Evolutionary conservation across 1,140 invertebrate genomes (phyloP).

Genomic region (Subanguina moxae): DNA sequence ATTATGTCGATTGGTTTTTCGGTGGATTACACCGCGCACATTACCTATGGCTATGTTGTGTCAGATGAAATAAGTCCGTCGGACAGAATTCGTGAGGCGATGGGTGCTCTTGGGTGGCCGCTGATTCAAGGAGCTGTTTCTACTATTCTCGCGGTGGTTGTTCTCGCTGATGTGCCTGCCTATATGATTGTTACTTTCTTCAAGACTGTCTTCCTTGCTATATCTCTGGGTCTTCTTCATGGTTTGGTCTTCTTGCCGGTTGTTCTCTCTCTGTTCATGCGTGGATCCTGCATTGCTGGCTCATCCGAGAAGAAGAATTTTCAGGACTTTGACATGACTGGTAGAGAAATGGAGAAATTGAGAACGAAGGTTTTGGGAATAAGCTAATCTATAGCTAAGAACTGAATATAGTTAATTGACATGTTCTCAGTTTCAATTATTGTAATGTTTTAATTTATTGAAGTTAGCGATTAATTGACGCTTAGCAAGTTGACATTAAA

Average conservation of each 20-base stretch:
- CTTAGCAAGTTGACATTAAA: too few relatives aligned
- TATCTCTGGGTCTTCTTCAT: constrained; percentile 80
- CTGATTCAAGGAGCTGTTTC: constrained; percentile 79
- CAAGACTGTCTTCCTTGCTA: constrained; percentile 91
- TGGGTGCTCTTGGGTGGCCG: constrained; percentile 83
- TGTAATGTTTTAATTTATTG: too few relatives aligned
- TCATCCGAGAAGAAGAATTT: neutral
- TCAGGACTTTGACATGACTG: neutral
- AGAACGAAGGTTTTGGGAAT: neutral
- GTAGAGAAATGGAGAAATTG: neutral
- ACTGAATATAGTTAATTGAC: too few relatives aligned
- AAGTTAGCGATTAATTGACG: too few relatives aligned
- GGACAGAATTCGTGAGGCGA: constrained; percentile 76
- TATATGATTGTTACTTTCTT: constrained; percentile 98
- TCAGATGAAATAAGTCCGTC: constrained; percentile 69
- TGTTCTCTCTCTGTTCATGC: constrained; percentile 74
- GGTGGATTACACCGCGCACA: constrained; percentile 93
- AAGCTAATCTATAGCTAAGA: too few relatives aligned
- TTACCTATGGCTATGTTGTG: constrained; percentile 91
- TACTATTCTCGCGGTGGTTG: constrained; percentile 82
- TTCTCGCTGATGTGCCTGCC: constrained; percentile 80
- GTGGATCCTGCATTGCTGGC: constrained; percentile 8
- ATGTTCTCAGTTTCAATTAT: too few relatives aligned
- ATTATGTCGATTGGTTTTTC: constrained; percentile 98
- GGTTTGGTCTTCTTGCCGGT: constrained; percentile 87